These are phyloP conservation scores for Urocyon cinereoargenteus DNA, from an alignment of 2,797 vertebrate species.

Conservation along the genomic window DNA sequence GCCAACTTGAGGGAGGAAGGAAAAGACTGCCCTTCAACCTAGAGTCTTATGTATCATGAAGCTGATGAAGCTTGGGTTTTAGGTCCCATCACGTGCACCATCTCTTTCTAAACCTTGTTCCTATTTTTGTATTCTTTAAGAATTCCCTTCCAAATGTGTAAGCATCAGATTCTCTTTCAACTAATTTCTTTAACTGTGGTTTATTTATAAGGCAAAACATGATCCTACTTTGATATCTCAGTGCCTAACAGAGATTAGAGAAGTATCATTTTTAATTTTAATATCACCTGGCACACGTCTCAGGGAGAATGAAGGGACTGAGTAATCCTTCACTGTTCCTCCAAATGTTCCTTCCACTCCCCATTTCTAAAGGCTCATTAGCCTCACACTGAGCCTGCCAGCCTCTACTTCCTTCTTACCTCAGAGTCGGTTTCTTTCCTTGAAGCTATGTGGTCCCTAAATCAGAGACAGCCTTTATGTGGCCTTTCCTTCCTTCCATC, in stretches of 20 bases:
- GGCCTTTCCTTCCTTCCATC: neutral
- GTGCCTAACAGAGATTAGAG: slow-evolving; percentile 17
- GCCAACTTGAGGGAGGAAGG: neutral
- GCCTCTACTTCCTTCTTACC: neutral
- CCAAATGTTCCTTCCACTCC: neutral
- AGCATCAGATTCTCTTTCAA: neutral
- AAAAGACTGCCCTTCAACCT: neutral
- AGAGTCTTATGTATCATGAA: neutral
- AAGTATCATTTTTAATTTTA: neutral
- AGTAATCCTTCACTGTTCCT: neutral
- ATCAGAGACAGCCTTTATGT: neutral
- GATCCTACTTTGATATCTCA: neutral
- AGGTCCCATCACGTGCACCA: neutral
- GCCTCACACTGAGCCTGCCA: neutral
- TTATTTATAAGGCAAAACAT: neutral
- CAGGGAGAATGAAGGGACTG: neutral
- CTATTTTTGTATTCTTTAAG: neutral
- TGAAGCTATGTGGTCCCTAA: neutral
- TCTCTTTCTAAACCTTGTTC: neutral
- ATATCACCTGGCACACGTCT: neutral
- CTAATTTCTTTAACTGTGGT: neutral
- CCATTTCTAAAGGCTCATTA: neutral
- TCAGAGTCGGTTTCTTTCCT: neutral
- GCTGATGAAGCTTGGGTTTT: neutral
- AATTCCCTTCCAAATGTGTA: neutral